Conservation (phyloP, 2,797 vertebrate genomes). For the Pantherophis vulpinus region DNA sequence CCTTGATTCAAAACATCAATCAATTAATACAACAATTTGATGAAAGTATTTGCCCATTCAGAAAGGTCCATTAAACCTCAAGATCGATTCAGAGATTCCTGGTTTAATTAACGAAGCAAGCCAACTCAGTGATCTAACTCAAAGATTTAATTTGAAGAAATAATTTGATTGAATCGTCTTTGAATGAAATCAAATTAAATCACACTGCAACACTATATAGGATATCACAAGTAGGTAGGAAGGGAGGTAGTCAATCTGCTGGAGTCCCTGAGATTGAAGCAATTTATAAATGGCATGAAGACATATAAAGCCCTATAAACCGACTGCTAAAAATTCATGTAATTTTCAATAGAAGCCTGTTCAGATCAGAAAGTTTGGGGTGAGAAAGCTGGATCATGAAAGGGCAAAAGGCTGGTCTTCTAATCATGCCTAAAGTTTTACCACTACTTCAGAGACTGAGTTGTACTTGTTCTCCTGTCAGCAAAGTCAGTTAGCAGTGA, state of each 20-base stretch:
- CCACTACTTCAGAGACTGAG: neutral
- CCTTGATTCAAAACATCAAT: neutral
- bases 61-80: neutral
- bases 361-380: neutral
- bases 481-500: neutral
- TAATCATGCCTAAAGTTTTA: neutral
- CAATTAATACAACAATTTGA: neutral
- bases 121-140: neutral
- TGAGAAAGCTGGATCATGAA: neutral
- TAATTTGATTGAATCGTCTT: neutral
- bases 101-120: neutral
- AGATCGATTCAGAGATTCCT: neutral
- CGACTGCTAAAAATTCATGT: neutral
- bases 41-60: neutral
- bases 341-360: neutral
- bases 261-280: neutral
- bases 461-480: neutral
- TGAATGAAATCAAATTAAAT: neutral
- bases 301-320: neutral
- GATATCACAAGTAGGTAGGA: neutral
- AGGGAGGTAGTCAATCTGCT: neutral
- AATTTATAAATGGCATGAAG: neutral
- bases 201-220: neutral
- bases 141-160: neutral
- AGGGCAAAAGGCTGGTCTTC: neutral